phyloP scores from a whole-genome alignment of 2,888 invertebrate species.

The Stomorhina lunata region DNA sequence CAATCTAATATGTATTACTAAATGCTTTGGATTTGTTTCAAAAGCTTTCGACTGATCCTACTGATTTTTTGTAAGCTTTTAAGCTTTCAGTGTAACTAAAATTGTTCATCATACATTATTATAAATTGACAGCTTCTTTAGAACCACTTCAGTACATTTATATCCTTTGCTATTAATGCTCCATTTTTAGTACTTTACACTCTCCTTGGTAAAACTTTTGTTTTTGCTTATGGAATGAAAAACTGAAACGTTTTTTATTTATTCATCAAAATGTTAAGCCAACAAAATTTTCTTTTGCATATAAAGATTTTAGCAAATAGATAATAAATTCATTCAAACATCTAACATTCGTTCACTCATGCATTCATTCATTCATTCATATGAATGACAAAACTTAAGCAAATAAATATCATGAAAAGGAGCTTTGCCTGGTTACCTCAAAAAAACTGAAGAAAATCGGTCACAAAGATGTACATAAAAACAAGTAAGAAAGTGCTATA shows the following conservation, averaged over 20 bases:
- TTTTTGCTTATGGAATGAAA: background rate
- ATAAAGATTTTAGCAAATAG: slow-evolving; percentile 59
- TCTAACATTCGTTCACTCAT: background rate
- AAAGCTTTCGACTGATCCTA: too few relatives aligned
- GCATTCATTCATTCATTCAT: background rate
- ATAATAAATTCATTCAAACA: slow-evolving; percentile 57
- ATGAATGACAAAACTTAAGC: background rate
- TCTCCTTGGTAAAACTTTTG: background rate
- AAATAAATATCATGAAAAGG: background rate
- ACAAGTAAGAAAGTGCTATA: too few relatives aligned
- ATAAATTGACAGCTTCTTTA: too few relatives aligned
- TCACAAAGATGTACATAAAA: slow-evolving; percentile 57
- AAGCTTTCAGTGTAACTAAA: too few relatives aligned
- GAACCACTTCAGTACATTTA: background rate
- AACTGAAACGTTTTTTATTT: background rate
- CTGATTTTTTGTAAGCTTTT: too few relatives aligned
- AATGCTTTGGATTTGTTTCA: too few relatives aligned
- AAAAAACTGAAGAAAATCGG: slow-evolving; percentile 47
- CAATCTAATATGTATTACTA: too few relatives aligned
- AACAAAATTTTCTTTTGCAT: slow-evolving; percentile 60
- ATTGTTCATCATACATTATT: too few relatives aligned
- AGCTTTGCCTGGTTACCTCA: too few relatives aligned
- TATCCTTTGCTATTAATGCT: background rate
- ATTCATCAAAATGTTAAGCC: slow-evolving; percentile 47
- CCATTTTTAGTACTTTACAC: background rate